Conservation (phyloP, 2,797 vertebrate species). For the Aratinga solstitialis region DNA sequence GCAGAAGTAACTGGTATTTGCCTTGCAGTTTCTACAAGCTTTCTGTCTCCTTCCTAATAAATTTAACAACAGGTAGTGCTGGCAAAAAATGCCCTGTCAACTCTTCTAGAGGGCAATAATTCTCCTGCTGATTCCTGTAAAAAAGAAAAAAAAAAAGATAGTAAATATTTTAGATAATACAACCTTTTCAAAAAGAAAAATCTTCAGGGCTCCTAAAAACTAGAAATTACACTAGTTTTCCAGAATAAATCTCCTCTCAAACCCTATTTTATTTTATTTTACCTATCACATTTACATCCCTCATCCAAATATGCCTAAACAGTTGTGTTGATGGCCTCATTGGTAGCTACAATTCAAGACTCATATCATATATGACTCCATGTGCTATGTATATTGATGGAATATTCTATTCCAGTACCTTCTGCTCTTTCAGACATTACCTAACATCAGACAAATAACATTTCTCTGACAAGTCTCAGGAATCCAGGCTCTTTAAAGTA, state of each 20-base stretch:
- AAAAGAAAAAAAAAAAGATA: background rate
- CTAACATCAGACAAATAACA: background rate
- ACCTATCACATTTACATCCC: background rate
- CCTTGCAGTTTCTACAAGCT: background rate
- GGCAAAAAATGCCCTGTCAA: background rate
- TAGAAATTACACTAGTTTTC: background rate
- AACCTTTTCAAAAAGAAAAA: background rate
- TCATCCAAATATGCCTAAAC: background rate
- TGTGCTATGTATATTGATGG: background rate
- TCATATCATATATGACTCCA: background rate
- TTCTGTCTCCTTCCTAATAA: background rate
- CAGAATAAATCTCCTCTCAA: background rate
- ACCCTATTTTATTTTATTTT: background rate
- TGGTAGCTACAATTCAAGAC: background rate
- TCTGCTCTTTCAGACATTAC: slow-evolving; percentile 1
- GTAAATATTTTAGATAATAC: background rate
- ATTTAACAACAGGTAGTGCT: background rate
- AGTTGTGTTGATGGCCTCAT: background rate
- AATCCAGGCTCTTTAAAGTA: background rate
- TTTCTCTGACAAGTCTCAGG: background rate
- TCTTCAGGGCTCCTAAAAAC: background rate
- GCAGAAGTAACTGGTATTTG: background rate
- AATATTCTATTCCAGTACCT: background rate
- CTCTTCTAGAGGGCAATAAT: background rate
- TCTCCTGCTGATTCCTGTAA: background rate